phyloP scores from a whole-genome alignment of 2,888 invertebrate genomes.

The Erebia aethiops region DNA sequence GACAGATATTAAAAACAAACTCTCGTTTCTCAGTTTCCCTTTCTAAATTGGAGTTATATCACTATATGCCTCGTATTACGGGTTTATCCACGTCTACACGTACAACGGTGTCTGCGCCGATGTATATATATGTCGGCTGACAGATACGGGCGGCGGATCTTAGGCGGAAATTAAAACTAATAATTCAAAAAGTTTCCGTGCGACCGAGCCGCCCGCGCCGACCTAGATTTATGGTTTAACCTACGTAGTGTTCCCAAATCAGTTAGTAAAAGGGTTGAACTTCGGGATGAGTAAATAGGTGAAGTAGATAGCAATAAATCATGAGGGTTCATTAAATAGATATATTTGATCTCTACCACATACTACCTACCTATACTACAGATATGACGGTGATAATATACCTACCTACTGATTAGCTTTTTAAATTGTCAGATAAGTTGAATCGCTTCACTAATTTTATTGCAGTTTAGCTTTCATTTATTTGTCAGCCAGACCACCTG shows the following conservation, averaged over 20 bases:
- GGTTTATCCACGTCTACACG: slow-evolving; percentile 19
- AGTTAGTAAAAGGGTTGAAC: slow-evolving; percentile 44
- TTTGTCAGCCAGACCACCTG: no score
- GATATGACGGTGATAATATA: background rate
- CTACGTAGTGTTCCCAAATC: slow-evolving; percentile 51
- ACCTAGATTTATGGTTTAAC: slow-evolving; percentile 78
- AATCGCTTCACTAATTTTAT: no score
- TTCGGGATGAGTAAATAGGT: slow-evolving; percentile 40
- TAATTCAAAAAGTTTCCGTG: slow-evolving; percentile 84
- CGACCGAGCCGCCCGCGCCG: slow-evolving; percentile 69
- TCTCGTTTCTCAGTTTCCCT: no score
- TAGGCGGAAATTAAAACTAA: slow-evolving; percentile 84
- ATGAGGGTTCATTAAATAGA: slow-evolving; percentile 14
- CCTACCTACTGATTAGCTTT: background rate
- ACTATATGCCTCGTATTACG: background rate
- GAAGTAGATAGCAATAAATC: slow-evolving; percentile 36
- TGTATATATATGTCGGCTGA: slow-evolving; percentile 67
- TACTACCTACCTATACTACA: background rate
- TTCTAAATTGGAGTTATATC: no score
- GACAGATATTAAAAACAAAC: no score
- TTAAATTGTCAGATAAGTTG: no score
- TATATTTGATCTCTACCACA: slow-evolving; percentile 14
- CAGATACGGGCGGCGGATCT: slow-evolving; percentile 81
- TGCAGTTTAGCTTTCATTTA: no score
- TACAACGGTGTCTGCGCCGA: slow-evolving; percentile 40